Conservation (phyloP, 1,140 invertebrate species). For the Plutomurus gul region DNA sequence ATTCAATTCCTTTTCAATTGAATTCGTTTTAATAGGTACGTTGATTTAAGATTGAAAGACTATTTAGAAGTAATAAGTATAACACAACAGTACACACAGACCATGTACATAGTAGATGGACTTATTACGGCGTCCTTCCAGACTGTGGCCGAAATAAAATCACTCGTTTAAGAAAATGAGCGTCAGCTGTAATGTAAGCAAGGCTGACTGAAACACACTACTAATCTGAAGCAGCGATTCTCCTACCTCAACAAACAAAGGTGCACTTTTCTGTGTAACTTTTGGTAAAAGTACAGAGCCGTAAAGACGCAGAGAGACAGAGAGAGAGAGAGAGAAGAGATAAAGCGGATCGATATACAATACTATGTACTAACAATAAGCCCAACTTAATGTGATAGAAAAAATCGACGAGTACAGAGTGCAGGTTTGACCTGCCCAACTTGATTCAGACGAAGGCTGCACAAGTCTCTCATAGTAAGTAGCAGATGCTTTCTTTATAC, state of each 20-base stretch:
- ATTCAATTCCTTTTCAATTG: neutral
- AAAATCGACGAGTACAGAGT: neutral
- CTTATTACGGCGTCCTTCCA: too few relatives aligned
- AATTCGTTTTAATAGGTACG: neutral
- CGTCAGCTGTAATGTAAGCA: neutral
- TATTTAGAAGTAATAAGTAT: neutral
- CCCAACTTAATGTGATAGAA: neutral
- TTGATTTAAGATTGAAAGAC: neutral
- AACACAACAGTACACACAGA: too few relatives aligned
- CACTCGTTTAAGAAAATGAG: neutral
- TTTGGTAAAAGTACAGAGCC: neutral
- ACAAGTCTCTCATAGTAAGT: neutral
- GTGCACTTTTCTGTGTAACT: neutral
- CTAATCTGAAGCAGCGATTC: neutral
- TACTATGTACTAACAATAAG: too few relatives aligned
- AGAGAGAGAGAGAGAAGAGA: neutral
- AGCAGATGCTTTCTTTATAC: too few relatives aligned
- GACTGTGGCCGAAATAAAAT: too few relatives aligned
- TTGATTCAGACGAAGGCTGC: conserved; percentile 25
- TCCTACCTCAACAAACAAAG: neutral
- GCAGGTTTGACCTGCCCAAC: conserved; percentile 30
- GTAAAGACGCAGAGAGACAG: neutral
- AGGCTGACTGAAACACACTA: neutral
- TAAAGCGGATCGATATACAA: too few relatives aligned
- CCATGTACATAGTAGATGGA: too few relatives aligned